These are phyloP conservation scores for Petrophora chlorosata DNA, from an alignment of 2,888 invertebrate species.

Conservation along the genomic window DNA sequence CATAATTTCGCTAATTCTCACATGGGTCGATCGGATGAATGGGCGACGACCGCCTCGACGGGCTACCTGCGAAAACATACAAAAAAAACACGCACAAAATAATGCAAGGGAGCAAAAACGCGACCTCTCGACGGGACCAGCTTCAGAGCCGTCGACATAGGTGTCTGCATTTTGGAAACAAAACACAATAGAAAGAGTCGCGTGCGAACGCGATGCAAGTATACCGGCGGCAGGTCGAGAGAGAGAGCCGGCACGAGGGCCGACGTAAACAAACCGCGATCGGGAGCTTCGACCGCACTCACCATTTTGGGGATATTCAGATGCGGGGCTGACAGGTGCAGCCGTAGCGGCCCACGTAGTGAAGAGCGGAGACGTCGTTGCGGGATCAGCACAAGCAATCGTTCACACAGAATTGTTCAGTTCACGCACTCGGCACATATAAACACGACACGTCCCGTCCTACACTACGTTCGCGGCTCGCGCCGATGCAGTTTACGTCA, in stretches of 20 bases:
- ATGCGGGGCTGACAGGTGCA: slow-evolving; percentile 53
- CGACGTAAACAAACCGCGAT: slow-evolving; percentile 81
- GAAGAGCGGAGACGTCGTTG: slow-evolving; percentile 75
- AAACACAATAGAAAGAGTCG: slow-evolving; percentile 81
- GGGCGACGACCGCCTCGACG: slow-evolving; percentile 49
- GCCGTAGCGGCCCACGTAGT: slow-evolving; percentile 73
- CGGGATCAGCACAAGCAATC: slow-evolving; percentile 64
- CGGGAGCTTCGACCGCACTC: slow-evolving; percentile 82
- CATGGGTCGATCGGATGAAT: slow-evolving; percentile 49
- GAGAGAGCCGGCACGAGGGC: slow-evolving; percentile 74
- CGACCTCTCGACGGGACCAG: slow-evolving; percentile 70
- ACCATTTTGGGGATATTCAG: slow-evolving; percentile 79
- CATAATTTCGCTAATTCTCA: slow-evolving; percentile 30
- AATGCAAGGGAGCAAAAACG: slow-evolving; percentile 75
- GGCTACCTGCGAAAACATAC: slow-evolving; percentile 78
- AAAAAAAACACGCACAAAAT: slow-evolving; percentile 66
- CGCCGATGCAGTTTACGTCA: slow-evolving; percentile 83
- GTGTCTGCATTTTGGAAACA: slow-evolving; percentile 82
- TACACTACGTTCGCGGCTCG: slow-evolving; percentile 80
- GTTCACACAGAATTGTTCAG: slow-evolving; percentile 65
- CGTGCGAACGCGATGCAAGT: slow-evolving; percentile 75
- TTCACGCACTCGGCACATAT: slow-evolving; percentile 64
- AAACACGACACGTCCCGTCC: slow-evolving; percentile 78
- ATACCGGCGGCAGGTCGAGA: slow-evolving; percentile 80
- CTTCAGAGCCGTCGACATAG: slow-evolving; percentile 70